These are phyloP conservation scores for Ophion ellenae DNA, from an alignment of 2,888 invertebrate genomes.

Conservation along the genomic window DNA sequence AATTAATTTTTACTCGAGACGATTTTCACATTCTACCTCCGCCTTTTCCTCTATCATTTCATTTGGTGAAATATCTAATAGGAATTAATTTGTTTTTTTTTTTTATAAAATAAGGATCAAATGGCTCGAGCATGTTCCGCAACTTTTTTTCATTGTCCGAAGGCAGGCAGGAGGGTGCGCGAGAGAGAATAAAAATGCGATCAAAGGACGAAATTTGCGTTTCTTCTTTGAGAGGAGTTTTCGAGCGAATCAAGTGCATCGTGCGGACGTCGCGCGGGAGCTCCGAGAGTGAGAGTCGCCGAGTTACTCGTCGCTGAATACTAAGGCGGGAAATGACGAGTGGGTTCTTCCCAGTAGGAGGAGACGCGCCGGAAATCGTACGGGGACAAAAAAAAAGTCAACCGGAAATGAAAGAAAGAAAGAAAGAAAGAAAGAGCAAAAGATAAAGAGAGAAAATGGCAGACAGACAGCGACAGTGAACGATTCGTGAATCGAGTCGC, in stretches of 20 bases:
- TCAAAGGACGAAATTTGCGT: not conserved
- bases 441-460: not conserved
- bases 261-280: slow-evolving; percentile 1
- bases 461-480: slow-evolving; percentile 20
- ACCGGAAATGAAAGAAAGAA: slow-evolving; percentile 38
- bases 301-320: slow-evolving; percentile 47
- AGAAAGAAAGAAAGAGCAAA: slow-evolving; percentile 8
- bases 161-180: no score
- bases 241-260: not conserved
- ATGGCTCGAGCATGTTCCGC: no score
- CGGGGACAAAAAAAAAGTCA: slow-evolving; percentile 55
- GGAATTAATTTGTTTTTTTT: no score
- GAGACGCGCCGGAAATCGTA: slow-evolving; percentile 71
- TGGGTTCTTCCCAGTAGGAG: slow-evolving; percentile 61
- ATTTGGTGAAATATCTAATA: no score
- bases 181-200: not conserved
- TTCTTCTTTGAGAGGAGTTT: slow-evolving; percentile 39
- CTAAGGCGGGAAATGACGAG: slow-evolving; percentile 73
- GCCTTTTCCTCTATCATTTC: no score
- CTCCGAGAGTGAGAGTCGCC: slow-evolving; percentile 24
- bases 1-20: not conserved
- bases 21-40: no score
- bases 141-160: not conserved
- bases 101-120: no score
- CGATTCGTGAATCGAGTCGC: slow-evolving; percentile 33